These are phyloP conservation scores for Zygaena filipendulae DNA, from an alignment of 2,888 invertebrate species.

Conservation along the genomic window DNA sequence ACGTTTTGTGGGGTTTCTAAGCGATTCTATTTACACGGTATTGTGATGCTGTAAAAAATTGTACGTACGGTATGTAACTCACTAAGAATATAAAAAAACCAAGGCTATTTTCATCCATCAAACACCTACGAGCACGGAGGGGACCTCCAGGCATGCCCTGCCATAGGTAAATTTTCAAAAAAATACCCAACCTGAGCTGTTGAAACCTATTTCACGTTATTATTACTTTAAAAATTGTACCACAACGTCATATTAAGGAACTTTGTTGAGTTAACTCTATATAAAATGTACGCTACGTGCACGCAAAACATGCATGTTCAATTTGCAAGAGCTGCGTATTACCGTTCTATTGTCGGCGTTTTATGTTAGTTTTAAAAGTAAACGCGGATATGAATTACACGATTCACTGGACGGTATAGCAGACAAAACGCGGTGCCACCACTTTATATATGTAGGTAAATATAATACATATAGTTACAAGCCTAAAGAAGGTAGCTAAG, in stretches of 20 bases:
- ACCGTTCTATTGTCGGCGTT: slow-evolving; percentile 18
- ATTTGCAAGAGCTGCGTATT: slow-evolving; percentile 21
- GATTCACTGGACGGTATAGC: slow-evolving; percentile 59
- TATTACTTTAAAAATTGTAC: slow-evolving; percentile 27
- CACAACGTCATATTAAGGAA: slow-evolving; percentile 46
- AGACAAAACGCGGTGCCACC: slow-evolving; percentile 45
- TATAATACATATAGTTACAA: slow-evolving; percentile 26
- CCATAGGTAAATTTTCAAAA: too few species aligned
- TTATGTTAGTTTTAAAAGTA: slow-evolving; percentile 1
- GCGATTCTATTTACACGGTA: too few species aligned
- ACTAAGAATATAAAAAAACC: too few species aligned
- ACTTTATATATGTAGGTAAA: slow-evolving; percentile 30
- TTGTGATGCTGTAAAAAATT: too few species aligned
- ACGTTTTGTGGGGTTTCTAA: slow-evolving; percentile 10
- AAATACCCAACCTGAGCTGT: too few species aligned
- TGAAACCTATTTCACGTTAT: too few species aligned
- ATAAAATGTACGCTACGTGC: slow-evolving; percentile 13
- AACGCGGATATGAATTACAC: not conserved
- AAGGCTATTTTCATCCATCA: too few species aligned
- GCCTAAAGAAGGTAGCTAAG: slow-evolving; percentile 30
- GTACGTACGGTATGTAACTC: too few species aligned
- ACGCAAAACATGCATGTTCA: too few species aligned
- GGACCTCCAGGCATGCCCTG: too few species aligned
- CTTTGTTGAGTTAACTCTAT: slow-evolving; percentile 26
- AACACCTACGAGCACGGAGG: too few species aligned